Evolutionary conservation across 2,888 invertebrate species (phyloP), one percentile per base, ranked within the genome.

Genomic region (Slavum lentiscoides): DNA sequence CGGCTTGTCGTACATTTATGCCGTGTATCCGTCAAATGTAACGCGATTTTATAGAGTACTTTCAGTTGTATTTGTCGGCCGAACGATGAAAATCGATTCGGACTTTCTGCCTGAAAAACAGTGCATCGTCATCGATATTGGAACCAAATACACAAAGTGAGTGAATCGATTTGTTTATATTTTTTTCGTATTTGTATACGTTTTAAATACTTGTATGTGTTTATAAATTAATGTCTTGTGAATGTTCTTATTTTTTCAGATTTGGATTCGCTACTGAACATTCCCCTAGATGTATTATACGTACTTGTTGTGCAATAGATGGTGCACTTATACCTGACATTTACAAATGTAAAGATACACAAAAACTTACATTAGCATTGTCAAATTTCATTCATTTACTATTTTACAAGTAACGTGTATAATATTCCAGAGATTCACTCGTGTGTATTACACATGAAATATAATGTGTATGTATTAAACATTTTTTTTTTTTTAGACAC

Each of bases 231-330:
- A 43, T 43, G 43, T 43, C 9, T 43, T 43, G 9, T 43, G 9
- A 43, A 55, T 55, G 5, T 30, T 69, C n/a, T 11, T 21, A 64
- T 74, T 82, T 84, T n/a, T 87, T 55, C 84, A 97, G 97, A 87
- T 93, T 95, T 86, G 97, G 97, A 43, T 95, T 97, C 87, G 93
- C 94, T 49, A 94, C 95, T 15, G 97, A 98, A 87, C 90, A 91
- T 72, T 91, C 92, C 59, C 97, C 97, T 43, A 89, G 97, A 84
- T 94, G 93, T 85, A 96, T 98, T 83, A 91, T 97, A 83, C 91
- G 92, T 73, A 92, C 94, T 86, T 91, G 92, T 85, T 88, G 91
- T 2, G 89, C 89, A 74, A 90, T 90, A 70, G 90, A 91, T 13
- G 85, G 88, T 82, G 86, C 89, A 17, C 89, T 90, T 83, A 90